A percentile compares a stretch with the other conserved stretches of the same genome.
phyloP scores from a whole-genome alignment of 2,113 vertebrate species.

The Stegostoma tigrinum region DNA sequence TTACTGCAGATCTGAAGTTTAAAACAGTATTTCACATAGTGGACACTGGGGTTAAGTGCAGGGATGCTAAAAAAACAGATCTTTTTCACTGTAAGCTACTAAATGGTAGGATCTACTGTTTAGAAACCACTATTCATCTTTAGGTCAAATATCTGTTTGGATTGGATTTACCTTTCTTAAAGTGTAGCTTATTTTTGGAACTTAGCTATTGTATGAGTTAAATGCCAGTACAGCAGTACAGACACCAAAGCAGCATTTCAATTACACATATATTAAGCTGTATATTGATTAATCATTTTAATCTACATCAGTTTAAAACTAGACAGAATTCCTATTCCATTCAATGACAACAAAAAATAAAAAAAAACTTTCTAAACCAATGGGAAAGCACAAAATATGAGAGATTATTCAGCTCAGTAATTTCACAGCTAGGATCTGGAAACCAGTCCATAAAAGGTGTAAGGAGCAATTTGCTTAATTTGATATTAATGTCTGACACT shows the following conservation, averaged over 20 bases:
- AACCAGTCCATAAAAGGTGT: not conserved
- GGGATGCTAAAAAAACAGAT: not conserved
- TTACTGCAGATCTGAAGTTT: not conserved
- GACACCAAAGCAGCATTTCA: not conserved
- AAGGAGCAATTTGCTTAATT: not conserved
- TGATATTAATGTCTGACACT: not conserved
- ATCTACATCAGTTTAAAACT: not conserved
- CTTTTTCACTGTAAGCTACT: not conserved
- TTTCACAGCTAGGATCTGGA: not conserved
- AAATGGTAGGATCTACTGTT: not conserved
- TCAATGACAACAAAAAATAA: not conserved
- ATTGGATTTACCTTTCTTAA: conserved; percentile 28
- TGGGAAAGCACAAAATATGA: not conserved
- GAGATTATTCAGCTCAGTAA: not conserved
- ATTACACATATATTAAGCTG: conserved; percentile 14
- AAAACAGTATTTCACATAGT: not conserved
- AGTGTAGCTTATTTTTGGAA: not conserved
- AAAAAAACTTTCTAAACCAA: not conserved
- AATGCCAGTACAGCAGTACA: not conserved
- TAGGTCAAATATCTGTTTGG: not conserved
- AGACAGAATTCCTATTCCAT: not conserved
- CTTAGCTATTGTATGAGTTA: not conserved
- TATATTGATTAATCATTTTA: conserved; percentile 29
- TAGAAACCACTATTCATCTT: not conserved
- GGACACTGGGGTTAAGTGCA: not conserved